Percentiles rank a stretch among this genome's conserved stretches.
These are phyloP conservation scores for Vannuccia rotundouncinata DNA, from an alignment of 2,888 invertebrate genomes.

Conservation along the genomic window DNA sequence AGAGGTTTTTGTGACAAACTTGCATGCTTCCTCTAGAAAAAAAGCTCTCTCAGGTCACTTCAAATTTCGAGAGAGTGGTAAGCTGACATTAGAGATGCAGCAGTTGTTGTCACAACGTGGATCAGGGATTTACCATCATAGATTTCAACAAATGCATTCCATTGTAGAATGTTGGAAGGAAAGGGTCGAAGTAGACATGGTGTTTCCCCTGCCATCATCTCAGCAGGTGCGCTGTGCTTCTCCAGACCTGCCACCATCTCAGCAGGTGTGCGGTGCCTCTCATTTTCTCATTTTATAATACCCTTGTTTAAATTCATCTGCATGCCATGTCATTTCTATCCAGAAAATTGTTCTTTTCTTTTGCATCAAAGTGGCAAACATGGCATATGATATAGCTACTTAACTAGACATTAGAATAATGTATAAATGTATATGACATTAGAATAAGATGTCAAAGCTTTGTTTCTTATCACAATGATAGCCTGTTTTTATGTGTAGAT, in stretches of 20 bases:
- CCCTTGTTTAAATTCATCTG: too few species aligned
- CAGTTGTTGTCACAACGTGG: background rate
- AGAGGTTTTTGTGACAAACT: background rate
- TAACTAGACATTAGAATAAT: too few species aligned
- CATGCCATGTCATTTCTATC: too few species aligned
- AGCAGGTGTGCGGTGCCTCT: background rate
- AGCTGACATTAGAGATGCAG: background rate
- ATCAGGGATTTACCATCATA: background rate
- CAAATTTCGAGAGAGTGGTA: background rate
- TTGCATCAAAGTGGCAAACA: too few species aligned
- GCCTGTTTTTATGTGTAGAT: too few species aligned
- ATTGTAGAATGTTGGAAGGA: background rate
- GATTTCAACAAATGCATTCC: background rate
- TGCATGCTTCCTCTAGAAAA: background rate
- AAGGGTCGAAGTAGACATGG: background rate
- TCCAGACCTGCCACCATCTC: background rate
- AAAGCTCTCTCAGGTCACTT: background rate
- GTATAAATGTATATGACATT: too few species aligned
- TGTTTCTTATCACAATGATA: too few species aligned
- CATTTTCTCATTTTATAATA: too few species aligned
- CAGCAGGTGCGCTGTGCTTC: background rate
- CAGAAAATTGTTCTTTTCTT: too few species aligned
- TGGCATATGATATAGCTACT: too few species aligned
- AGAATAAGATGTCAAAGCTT: too few species aligned
- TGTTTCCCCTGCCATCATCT: background rate